Evolutionary conservation across 1,140 invertebrate genomes (phyloP), one percentile per base, ranked within the genome.

Genomic region (Epicauta chinensis): DNA sequence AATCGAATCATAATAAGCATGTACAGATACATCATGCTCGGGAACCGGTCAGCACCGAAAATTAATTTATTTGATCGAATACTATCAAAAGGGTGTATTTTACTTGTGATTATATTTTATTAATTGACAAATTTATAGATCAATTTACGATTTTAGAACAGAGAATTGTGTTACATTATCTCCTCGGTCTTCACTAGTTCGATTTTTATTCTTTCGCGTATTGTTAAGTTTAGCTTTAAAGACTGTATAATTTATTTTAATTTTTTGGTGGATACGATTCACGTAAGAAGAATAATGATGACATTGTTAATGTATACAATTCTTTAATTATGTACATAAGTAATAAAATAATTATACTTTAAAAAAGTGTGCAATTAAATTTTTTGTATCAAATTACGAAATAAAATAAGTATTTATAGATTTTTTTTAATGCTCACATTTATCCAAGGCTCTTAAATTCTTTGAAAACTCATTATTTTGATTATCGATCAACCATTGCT

Each of bases 1-100:
- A 91, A 72, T 90, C 87, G 16, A 91, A 91, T 75, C 88, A 91
- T 62, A 90, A 91, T 64, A 90, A 91, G 68, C 88, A 92, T 67
- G 78, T 91, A 32, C 85, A 86, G 67, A 91, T 91, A 60, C 89
- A 92, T 71, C 87, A 91, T 72, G 86, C 88, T 30, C 74, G 88
- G 31, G 88, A 91, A 68, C 84, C 87, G 13, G 81, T 91, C 48
- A 89, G 86, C 56, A 87, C 86, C 5, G 89, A 91, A 69, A 85
- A 84, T 67, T 91, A 81, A 78, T 42, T 46, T 55, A 17, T 23
- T 23, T 23, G 4, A 23, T 23, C 2, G 23, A 23, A 3, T 5
- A 23, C 23, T 42, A 12, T 12, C 16, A 13, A 38, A 38, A 41
- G 7, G 39, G 39, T 10, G n/a, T 3, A 3, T 3, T 16, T 7